Evolutionary conservation across 2,797 vertebrate genomes (phyloP).

Genomic region (Poecilia picta): DNA sequence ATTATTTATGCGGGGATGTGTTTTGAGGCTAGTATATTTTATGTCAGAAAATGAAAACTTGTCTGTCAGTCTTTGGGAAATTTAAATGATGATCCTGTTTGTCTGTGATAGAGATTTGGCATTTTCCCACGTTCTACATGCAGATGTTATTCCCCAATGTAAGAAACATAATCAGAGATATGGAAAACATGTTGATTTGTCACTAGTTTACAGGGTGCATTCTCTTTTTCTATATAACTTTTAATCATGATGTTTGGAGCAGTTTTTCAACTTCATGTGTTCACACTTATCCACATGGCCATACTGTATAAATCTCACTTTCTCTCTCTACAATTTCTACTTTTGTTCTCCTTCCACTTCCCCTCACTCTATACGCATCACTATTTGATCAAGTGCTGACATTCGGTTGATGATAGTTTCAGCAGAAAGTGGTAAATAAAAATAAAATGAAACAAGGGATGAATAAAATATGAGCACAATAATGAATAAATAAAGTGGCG

Average conservation of each 20-base stretch:
- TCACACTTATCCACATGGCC: not conserved
- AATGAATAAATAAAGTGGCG: slow-evolving; percentile 80
- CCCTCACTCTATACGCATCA: slow-evolving; percentile 35
- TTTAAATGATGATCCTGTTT: slow-evolving; percentile 10
- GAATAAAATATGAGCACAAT: slow-evolving; percentile 78
- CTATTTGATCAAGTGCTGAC: slow-evolving; percentile 69
- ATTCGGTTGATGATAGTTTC: slow-evolving; percentile 49
- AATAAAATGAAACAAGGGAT: slow-evolving; percentile 73
- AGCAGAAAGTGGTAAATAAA: slow-evolving; percentile 68
- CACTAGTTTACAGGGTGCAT: not conserved
- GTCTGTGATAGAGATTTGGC: slow-evolving; percentile 12
- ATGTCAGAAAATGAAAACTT: not conserved
- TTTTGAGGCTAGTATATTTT: not conserved
- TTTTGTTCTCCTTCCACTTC: slow-evolving; percentile 11
- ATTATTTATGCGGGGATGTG: not conserved
- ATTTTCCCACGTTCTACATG: not conserved
- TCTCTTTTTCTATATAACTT: slow-evolving; percentile 4
- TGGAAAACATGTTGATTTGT: not conserved
- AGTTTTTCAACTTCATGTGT: not conserved
- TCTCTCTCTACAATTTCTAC: not conserved
- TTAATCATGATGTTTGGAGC: not conserved
- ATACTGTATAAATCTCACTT: not conserved
- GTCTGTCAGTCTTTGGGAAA: slow-evolving; percentile 18
- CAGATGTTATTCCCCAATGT: slow-evolving; percentile 7
- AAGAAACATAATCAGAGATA: not conserved